A percentile compares a stretch with the other conserved stretches of the same genome.
Conservation (phyloP, 2,888 invertebrate genomes). For the Chrysomela aeneicollis region DNA sequence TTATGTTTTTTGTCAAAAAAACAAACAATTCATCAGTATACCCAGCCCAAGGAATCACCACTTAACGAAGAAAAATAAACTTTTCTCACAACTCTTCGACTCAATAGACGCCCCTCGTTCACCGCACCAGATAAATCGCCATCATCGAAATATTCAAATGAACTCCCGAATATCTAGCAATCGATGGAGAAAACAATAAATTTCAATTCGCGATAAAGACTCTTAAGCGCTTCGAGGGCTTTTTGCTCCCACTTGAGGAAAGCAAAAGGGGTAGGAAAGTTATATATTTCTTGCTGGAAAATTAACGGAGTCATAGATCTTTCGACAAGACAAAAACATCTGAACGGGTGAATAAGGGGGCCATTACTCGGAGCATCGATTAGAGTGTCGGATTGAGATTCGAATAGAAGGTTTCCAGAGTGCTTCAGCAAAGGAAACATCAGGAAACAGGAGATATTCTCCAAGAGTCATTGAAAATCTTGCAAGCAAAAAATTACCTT, state of each 20-base stretch:
- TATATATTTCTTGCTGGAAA: constrained; percentile 55
- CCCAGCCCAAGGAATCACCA: background rate
- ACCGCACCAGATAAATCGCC: constrained; percentile 12
- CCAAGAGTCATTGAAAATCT: too few species aligned
- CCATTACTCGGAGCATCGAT: constrained; percentile 13
- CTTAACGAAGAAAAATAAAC: background rate
- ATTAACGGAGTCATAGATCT: constrained; percentile 56
- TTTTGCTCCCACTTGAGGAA: constrained; percentile 44
- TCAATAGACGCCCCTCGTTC: background rate
- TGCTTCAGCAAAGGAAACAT: background rate
- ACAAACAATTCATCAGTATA: too few species aligned
- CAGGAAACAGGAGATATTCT: too few species aligned
- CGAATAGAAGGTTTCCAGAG: background rate
- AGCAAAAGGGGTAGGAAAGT: constrained; percentile 52
- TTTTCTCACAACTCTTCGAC: background rate
- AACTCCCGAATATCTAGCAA: constrained; percentile 25
- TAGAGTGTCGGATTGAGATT: constrained; percentile 3
- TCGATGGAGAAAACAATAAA: constrained; percentile 43
- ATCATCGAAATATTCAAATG: constrained; percentile 41
- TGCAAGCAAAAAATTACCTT: too few species aligned
- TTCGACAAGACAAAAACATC: constrained; percentile 53
- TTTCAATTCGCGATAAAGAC: constrained; percentile 44
- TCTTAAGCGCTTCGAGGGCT: constrained; percentile 41
- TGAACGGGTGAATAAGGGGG: constrained; percentile 48
- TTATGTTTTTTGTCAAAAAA: too few species aligned